Conservation (phyloP, 2,113 vertebrate species). For the Semnopithecus entellus region DNA sequence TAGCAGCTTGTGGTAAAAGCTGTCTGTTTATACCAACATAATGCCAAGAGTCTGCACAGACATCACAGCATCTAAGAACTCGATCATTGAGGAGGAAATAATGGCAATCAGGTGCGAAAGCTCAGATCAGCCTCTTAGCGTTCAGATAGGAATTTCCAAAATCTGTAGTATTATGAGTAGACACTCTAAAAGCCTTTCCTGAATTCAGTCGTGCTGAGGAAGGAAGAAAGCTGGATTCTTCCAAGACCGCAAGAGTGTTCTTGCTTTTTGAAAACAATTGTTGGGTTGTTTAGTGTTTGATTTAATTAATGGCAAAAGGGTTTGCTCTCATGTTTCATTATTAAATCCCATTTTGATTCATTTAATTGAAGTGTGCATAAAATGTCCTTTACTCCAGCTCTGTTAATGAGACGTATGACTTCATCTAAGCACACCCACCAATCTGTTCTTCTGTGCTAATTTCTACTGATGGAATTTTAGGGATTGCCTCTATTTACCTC, state of each 20-base stretch:
- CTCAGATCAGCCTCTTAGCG: not conserved
- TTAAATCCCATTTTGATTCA: not conserved
- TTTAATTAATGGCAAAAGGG: not conserved
- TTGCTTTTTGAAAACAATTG: not conserved
- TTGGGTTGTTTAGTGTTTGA: not conserved
- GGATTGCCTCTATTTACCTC: too few species aligned
- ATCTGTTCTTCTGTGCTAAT: not conserved
- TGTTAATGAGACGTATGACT: not conserved
- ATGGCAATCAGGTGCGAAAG: not conserved
- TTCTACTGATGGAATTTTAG: rapidly evolving
- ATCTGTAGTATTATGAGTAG: rapidly evolving
- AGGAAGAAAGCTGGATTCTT: not conserved
- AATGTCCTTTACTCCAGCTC: not conserved
- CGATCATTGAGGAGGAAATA: not conserved
- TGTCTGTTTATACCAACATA: not conserved
- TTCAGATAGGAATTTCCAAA: not conserved
- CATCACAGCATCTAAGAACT: not conserved
- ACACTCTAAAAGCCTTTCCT: rapidly evolving
- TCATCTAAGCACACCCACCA: not conserved
- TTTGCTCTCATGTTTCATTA: not conserved
- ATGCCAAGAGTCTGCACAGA: not conserved
- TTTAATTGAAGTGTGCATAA: not conserved
- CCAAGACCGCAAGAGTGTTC: too few species aligned
- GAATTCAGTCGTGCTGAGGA: not conserved
- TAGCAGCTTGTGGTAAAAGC: not conserved